Conservation (phyloP, 1,140 invertebrate genomes). For the Camponotus floridanus region DNA sequence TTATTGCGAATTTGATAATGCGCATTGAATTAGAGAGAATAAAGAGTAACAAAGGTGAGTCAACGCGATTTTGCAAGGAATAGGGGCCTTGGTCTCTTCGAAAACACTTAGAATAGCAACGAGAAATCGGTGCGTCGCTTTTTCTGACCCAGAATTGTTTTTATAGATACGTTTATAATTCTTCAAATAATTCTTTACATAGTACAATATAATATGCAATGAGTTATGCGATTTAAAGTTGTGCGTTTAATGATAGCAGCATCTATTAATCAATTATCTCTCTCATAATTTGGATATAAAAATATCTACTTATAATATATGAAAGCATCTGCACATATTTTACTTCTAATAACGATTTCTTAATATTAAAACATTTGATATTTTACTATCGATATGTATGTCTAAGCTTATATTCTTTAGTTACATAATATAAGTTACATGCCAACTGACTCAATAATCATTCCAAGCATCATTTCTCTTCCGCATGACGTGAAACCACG, state of each 20-base stretch:
- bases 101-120: slow-evolving; percentile 24
- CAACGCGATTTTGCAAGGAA: slow-evolving; percentile 59
- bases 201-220: too few relatives aligned
- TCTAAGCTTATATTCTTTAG: not conserved
- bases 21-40: slow-evolving; percentile 11
- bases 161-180: not conserved
- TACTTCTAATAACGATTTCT: not conserved
- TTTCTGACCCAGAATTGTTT: not conserved
- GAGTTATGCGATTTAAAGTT: too few relatives aligned
- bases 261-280: not conserved
- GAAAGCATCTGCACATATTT: not conserved
- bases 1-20: slow-evolving; percentile 29
- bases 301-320: not conserved
- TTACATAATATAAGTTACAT: slow-evolving; percentile 15
- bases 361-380: not conserved
- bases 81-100: slow-evolving; percentile 48
- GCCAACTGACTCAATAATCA: not conserved
- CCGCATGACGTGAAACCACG: not conserved
- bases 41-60: slow-evolving; percentile 47
- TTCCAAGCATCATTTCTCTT: not conserved
- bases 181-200: not conserved
- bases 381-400: not conserved
- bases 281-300: not conserved
- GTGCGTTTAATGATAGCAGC: not conserved
- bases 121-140: slow-evolving; percentile 28